Percentiles rank a stretch among this genome's conserved stretches.
Evolutionary conservation across 2,113 vertebrate genomes (phyloP).

Genomic region (Sylvietta virens): DNA sequence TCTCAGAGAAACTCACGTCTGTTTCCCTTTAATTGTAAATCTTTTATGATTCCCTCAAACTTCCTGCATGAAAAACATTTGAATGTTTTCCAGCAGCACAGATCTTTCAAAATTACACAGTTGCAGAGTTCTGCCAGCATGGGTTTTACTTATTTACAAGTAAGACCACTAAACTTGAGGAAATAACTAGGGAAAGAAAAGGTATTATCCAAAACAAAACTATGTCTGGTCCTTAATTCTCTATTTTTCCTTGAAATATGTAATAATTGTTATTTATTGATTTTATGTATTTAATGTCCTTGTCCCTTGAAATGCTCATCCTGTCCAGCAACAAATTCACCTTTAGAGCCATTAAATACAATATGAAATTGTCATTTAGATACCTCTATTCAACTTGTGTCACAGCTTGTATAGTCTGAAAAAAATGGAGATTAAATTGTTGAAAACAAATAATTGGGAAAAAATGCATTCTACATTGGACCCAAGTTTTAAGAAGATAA

Average conservation of each 20-base stretch:
- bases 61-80: slow-evolving; percentile 16
- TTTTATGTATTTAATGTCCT: neutral
- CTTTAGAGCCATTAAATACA: neutral
- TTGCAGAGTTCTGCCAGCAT: neutral
- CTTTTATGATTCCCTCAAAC: slow-evolving; percentile 12
- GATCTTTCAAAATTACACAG: neutral
- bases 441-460: neutral
- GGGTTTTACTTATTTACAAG: neutral
- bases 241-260: neutral
- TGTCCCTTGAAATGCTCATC: neutral
- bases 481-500: neutral
- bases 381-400: neutral
- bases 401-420: neutral
- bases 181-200: neutral
- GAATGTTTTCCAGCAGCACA: neutral
- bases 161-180: neutral
- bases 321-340: neutral
- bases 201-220: neutral
- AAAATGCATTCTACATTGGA: neutral
- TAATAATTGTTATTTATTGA: neutral
- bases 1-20: slow-evolving; percentile 4
- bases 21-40: slow-evolving; percentile 27
- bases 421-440: neutral
- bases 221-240: neutral
- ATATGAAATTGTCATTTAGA: neutral